A percentile compares a stretch with the other conserved stretches of the same genome.
Conservation (phyloP, 2,888 invertebrate genomes). For the Linyphia triangularis region DNA sequence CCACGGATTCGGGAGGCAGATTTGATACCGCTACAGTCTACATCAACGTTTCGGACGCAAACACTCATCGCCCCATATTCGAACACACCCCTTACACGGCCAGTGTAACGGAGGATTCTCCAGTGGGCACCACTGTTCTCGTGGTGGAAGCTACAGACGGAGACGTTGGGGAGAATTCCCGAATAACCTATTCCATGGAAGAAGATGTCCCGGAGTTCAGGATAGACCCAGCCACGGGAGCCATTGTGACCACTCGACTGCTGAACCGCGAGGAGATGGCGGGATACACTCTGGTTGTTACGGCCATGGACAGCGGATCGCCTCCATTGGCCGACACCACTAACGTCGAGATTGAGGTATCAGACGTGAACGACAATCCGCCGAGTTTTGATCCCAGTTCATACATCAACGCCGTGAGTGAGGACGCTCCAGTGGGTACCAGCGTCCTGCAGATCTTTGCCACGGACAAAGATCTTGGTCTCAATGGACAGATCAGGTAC, state of each 20-base stretch:
- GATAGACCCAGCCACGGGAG: conserved; percentile 95
- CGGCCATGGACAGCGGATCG: conserved; percentile 94
- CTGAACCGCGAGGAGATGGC: conserved; percentile 90
- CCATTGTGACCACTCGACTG: conserved; percentile 90
- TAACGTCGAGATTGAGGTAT: conserved; percentile 95
- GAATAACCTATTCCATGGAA: conserved; percentile 82
- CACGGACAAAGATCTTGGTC: conserved; percentile 90
- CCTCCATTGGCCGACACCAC: conserved; percentile 95
- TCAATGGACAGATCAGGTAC: conserved; percentile 88
- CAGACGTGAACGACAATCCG: conserved; percentile 97
- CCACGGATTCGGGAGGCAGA: conserved; percentile 92
- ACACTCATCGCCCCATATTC: conserved; percentile 95
- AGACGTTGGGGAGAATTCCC: conserved; percentile 95
- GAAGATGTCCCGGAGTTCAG: conserved; percentile 84
- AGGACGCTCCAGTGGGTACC: conserved; percentile 90
- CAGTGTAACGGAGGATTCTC: conserved; percentile 93
- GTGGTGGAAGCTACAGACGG: conserved; percentile 95
- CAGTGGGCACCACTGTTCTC: conserved; percentile 93
- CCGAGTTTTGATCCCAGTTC: conserved; percentile 85
- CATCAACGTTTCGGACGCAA: conserved; percentile 93
- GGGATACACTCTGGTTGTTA: conserved; percentile 93
- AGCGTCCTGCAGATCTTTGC: conserved; percentile 82
- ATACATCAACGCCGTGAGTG: conserved; percentile 87
- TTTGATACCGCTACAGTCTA: conserved; percentile 93
- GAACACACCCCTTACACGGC: conserved; percentile 95